Percentiles rank a stretch among this genome's conserved stretches.
Evolutionary conservation across 2,797 vertebrate genomes (phyloP).

Genomic region (Erethizon dorsatum): DNA sequence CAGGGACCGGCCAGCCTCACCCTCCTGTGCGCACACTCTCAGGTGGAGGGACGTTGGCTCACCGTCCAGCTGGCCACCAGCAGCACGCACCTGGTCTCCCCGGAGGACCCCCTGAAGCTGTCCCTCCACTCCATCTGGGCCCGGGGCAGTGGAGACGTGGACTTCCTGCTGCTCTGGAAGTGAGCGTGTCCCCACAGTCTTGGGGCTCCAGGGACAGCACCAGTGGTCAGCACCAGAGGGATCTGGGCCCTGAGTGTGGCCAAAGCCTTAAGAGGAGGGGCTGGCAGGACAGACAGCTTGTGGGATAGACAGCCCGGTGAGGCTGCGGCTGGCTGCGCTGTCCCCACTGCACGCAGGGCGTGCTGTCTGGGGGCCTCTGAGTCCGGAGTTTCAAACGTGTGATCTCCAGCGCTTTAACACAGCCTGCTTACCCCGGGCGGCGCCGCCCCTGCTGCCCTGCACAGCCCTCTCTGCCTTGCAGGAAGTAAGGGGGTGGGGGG

Average conservation of each 20-base stretch:
- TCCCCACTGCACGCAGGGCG: not conserved
- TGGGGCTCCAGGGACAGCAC: rapidly evolving
- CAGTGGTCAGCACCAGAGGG: not conserved
- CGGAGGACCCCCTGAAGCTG: slow-evolving; percentile 21
- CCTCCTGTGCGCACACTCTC: rapidly evolving
- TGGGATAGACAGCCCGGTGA: not conserved
- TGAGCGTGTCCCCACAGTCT: not conserved
- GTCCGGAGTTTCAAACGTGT: not conserved
- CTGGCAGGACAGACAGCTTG: not conserved
- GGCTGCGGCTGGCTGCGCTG: not conserved
- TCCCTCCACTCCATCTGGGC: not conserved
- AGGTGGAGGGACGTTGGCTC: slow-evolving; percentile 72
- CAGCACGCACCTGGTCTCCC: not conserved
- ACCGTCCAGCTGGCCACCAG: slow-evolving; percentile 40
- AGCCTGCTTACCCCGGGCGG: not conserved
- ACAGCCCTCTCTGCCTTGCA: not conserved
- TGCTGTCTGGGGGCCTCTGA: not conserved
- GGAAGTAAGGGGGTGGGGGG: not conserved
- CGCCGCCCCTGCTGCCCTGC: not conserved
- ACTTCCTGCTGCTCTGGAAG: slow-evolving; percentile 57
- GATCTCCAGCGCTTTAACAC: not conserved
- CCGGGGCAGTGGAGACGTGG: not conserved
- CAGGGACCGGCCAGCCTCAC: not conserved
- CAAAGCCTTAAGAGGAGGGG: not conserved
- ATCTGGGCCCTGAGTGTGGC: not conserved